Percentiles rank a stretch among this genome's conserved stretches.
Evolutionary conservation across 2,113 vertebrate species (phyloP).

Genomic region (Oophaga pumilio): DNA sequence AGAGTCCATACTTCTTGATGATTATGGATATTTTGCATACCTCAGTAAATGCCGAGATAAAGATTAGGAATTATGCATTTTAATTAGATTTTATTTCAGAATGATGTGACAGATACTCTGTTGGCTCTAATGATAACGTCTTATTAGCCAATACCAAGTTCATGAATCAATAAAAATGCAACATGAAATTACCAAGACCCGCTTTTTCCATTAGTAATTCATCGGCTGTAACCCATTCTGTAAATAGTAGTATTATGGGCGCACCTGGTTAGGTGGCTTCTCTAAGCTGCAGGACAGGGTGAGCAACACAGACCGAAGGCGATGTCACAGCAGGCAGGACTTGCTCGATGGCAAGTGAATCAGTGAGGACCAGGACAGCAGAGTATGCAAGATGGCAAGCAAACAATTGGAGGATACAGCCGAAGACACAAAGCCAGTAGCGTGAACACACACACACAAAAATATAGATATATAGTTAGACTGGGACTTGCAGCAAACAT

Average conservation of each 20-base stretch:
- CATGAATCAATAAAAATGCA: background rate
- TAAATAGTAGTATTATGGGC: background rate
- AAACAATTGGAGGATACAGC: too few species aligned
- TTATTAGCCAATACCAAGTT: background rate
- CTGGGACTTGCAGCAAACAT: too few species aligned
- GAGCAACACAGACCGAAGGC: too few species aligned
- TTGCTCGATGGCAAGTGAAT: too few species aligned
- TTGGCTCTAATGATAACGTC: background rate
- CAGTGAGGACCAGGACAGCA: too few species aligned
- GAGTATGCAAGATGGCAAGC: too few species aligned
- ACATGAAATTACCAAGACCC: background rate
- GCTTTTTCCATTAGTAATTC: background rate
- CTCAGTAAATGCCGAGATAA: background rate
- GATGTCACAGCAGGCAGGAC: too few species aligned
- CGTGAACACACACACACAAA: too few species aligned
- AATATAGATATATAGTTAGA: too few species aligned
- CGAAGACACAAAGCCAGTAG: too few species aligned
- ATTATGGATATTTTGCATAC: background rate
- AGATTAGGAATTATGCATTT: background rate
- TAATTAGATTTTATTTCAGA: conserved; percentile 11
- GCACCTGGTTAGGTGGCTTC: too few species aligned
- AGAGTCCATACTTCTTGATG: background rate
- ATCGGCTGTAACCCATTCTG: background rate
- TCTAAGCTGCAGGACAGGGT: too few species aligned
- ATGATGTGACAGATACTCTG: background rate